Evolutionary conservation across 2,797 vertebrate species (phyloP), one percentile per base, ranked within the genome.

Genomic region (Astyanax mexicanus): DNA sequence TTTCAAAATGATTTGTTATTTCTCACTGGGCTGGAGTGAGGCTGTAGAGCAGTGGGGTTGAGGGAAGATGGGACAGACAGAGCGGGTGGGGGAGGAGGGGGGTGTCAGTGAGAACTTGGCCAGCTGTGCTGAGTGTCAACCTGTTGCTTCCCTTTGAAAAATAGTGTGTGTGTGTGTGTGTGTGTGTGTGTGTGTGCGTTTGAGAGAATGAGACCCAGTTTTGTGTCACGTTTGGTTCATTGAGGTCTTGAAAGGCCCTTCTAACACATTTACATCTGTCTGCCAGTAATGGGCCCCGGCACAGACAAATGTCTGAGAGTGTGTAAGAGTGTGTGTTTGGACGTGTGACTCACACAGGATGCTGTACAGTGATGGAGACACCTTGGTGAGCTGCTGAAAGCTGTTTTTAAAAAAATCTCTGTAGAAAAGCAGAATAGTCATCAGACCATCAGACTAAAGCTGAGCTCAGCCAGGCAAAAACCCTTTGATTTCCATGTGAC

Each of bases 71-170:
- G 32, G 42, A 19, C n/a, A 49, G 29, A 32, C 29, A 12, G 6
- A 27, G 35, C 37, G 42, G 23, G 9, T 23, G 21, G 21, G n/a
- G n/a, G 8, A 13, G 55, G 5, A 4, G 29, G 54, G 75, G 66
- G 78, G 66, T 23, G 42, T 69, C 80, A 61, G 81, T 91, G 92
- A 90, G 92, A 93, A 91, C 83, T 64, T 65, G 44, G 80, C 79
- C 92, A 93, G 92, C 92, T 93, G 92, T 87, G 88, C 84, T 51
- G 85, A 82, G 81, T 80, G 81, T 88, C 86, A 87, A 89, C 88
- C 86, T 88, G 87, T 90, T 89, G 85, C 82, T 79, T 83, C 83
- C 80, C 83, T 85, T 65, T 84, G 82, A 84, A 76, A 84, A 85
- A 54, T 35, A 21, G 85, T 82, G 76, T 81, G 85, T 32, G 80